Conservation (phyloP, 2,888 invertebrate species). For the Chrysomela aeneicollis region DNA sequence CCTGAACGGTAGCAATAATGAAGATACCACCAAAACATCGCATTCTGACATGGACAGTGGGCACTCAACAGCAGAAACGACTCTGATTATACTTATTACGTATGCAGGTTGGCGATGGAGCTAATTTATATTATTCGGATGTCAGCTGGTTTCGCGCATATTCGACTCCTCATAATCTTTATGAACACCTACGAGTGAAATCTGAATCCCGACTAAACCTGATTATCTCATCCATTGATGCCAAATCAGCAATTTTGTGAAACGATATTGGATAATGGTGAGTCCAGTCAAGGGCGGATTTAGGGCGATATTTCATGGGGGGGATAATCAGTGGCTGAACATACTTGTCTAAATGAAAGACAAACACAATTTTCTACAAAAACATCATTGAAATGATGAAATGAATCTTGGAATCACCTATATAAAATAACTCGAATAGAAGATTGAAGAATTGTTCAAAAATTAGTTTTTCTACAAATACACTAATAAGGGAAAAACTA, state of each 20-base stretch:
- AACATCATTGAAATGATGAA: too few species aligned
- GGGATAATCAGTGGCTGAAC: too few species aligned
- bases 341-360: too few species aligned
- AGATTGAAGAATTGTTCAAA: too few species aligned
- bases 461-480: too few species aligned
- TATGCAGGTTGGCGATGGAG: constrained; percentile 52
- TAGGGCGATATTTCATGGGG: too few species aligned
- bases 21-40: constrained; percentile 10
- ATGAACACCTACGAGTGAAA: constrained; percentile 50
- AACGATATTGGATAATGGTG: background rate
- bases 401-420: too few species aligned
- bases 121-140: constrained; percentile 59
- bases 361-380: too few species aligned
- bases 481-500: too few species aligned
- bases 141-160: constrained; percentile 59
- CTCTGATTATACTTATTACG: constrained; percentile 46
- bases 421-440: too few species aligned
- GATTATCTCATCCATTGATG: constrained; percentile 37
- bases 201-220: constrained; percentile 45
- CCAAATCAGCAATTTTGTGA: constrained; percentile 12
- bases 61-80: constrained; percentile 26
- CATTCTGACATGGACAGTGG: constrained; percentile 19
- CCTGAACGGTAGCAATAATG: background rate
- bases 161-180: constrained; percentile 58
- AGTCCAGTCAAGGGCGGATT: too few species aligned